Evolutionary conservation across 2,797 vertebrate species (phyloP).

Genomic region (Australoheros facetus): DNA sequence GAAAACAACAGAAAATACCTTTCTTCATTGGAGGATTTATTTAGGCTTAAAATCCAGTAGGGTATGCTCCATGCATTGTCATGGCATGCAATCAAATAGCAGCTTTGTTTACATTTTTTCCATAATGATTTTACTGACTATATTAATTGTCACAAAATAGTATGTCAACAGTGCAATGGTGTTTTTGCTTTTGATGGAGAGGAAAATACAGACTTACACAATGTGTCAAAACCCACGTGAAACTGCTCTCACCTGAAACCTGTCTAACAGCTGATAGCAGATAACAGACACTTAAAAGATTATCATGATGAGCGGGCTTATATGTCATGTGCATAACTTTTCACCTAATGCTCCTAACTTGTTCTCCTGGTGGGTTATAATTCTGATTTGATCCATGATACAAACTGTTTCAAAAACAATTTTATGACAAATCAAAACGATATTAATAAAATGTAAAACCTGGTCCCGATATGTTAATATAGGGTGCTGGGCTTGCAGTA

Average conservation of each 20-base stretch:
- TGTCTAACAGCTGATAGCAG: conserved; percentile 16
- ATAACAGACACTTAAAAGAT: neutral
- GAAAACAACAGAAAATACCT: neutral
- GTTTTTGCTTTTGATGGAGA: neutral
- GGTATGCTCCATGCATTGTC: neutral
- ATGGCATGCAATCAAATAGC: neutral
- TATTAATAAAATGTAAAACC: no score
- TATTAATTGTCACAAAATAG: neutral
- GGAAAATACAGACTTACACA: conserved; percentile 9
- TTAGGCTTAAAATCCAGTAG: neutral
- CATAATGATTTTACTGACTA: neutral
- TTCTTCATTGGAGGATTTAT: neutral
- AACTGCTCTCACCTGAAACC: conserved; percentile 18
- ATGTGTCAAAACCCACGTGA: conserved; percentile 14
- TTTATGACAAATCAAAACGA: no score
- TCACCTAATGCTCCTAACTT: neutral
- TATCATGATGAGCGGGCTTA: neutral
- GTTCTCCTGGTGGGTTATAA: neutral
- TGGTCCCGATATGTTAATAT: no score
- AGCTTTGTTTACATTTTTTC: neutral
- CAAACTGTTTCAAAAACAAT: no score
- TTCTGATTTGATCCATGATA: no score
- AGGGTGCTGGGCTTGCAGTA: neutral
- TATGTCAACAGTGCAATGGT: neutral
- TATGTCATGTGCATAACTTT: neutral